Base-by-base conservation (phyloP, 2,797 vertebrate species). In the Pipistrellus pipistrellus region DNA sequence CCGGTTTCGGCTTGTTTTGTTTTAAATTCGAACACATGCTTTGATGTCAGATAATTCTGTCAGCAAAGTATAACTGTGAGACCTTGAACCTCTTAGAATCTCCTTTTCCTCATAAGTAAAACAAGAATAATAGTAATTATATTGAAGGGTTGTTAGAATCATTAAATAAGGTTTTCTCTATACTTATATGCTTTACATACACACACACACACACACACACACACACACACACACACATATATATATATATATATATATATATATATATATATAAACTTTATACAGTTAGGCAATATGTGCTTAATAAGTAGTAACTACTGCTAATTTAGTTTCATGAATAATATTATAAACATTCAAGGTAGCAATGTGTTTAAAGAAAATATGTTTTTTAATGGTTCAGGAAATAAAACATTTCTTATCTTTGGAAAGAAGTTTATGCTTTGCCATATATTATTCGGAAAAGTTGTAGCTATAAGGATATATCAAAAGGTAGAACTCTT, bases 361-460 rank as follows among this genome's bases (percentile, higher is more conserved):
- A 85, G 6, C 14, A 77, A 48, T 62, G 18, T 91, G 4, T 51
- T 91, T 62, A 59, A 69, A 85, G 41, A 73, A 25, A 85, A 66
- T 53, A 25, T 0, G 46, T 59, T 85, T 59, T 44, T 90, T 6
- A 88, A 20, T 64, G 14, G 12, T 72, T 91, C 48, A n/a, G 68
- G 6, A 30, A 53, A 80, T 83, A 82, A 32, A 94, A 80, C 80
- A 66, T 66, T 86, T 85, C 44, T 53, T 35, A 68, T 62, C 14
- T 64, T 90, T 85, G 27, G 35, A 91, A 89, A 90, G 18, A 95
- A 55, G 18, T 21, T 84, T 77, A 81, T 89, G 25, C n/a, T 51
- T 93, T 94, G 9, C 14, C 27, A 48, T 32, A 8, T 51, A 30
- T 81, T 85, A 91, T 85, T 8, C 18, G 66, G 32, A 90, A 86